Evolutionary conservation across 1,140 invertebrate genomes (phyloP).

Genomic region (Halesus radiatus): DNA sequence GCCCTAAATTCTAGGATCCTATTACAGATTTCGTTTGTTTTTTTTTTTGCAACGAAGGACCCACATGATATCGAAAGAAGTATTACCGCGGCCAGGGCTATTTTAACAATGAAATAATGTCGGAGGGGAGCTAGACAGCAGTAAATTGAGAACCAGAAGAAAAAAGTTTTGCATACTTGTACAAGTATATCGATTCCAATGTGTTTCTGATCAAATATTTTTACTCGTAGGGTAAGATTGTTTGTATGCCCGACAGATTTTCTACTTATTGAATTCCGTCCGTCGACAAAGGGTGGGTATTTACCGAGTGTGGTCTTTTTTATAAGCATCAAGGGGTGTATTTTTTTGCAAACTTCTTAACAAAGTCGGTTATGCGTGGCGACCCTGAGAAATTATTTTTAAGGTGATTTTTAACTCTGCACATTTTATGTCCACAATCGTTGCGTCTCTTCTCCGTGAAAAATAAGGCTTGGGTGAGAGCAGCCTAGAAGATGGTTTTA

Average conservation of each 20-base stretch:
- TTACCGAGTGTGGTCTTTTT: slow-evolving; percentile 38
- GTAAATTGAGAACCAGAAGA: not conserved
- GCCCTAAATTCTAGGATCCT: slow-evolving; percentile 47
- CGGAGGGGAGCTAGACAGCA: not conserved
- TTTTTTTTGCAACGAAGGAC: slow-evolving; percentile 43
- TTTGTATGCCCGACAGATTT: not conserved
- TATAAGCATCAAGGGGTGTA: slow-evolving; percentile 33
- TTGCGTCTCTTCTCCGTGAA: not conserved
- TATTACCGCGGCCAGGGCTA: not conserved
- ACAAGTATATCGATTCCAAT: not conserved
- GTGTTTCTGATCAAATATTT: not conserved
- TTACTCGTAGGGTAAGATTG: slow-evolving; percentile 2
- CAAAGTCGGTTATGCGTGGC: slow-evolving; percentile 49
- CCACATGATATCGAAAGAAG: slow-evolving; percentile 3
- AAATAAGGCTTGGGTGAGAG: not conserved
- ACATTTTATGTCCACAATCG: slow-evolving; percentile 12
- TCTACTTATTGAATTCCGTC: not conserved
- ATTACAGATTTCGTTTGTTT: slow-evolving; percentile 43
- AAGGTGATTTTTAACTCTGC: slow-evolving; percentile 17
- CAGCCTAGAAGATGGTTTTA: not conserved
- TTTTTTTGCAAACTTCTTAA: slow-evolving; percentile 42
- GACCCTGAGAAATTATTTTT: slow-evolving; percentile 47
- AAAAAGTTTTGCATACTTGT: not conserved
- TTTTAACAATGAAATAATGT: slow-evolving; percentile 7
- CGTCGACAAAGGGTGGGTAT: slow-evolving; percentile 14